Evolutionary conservation across 2,888 invertebrate genomes (phyloP), one percentile per base, ranked within the genome.

Genomic region (Scaptomyza flava): DNA sequence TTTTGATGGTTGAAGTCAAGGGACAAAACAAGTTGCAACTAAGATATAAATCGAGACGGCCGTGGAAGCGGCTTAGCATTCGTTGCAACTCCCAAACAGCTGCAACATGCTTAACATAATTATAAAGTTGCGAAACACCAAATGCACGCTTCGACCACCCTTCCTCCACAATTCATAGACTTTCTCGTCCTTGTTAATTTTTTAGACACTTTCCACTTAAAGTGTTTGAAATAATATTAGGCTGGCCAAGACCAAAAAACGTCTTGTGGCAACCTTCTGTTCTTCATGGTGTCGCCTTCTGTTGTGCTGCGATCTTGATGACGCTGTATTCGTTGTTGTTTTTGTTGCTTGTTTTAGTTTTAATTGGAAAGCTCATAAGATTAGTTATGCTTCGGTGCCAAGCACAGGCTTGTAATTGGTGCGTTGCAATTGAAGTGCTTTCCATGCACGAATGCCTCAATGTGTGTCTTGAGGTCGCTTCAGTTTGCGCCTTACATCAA

Each of bases 351-450:
- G 87, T 73, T 87, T 84, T 84, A 87, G 72, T 85, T 85, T 85
- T 85, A 85, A 85, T 85, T 85, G 84, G 84, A 85, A 89, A 85
- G 89, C 84, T 85, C 84, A 85, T 84, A 89, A 89, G 84, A 85
- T 85, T 85, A 89, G 87, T 85, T 85, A 85, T 89, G 84, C 84
- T 81, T 78, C 89, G 84, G 77, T 87, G 87, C 84, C 87, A 76
- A 87, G 81, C 72, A 80, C 59, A 75, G 64, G 71, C 89, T 85
- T 81, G 81, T 85, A 85, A 85, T 85, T 85, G 84, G 89, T 85
- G 84, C 84, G 85, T 84, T 77, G 87, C 87, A 87, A 85, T 89
- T 85, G 81, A 87, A 85, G 84, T 87, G 89, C 63, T 81, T 68
- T 78, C 57, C 77, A 85, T 84, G 84, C 89, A 79, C 87, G 87